Base-by-base conservation (phyloP, 2,888 invertebrate genomes). In the Chelonus formosanus region DNA sequence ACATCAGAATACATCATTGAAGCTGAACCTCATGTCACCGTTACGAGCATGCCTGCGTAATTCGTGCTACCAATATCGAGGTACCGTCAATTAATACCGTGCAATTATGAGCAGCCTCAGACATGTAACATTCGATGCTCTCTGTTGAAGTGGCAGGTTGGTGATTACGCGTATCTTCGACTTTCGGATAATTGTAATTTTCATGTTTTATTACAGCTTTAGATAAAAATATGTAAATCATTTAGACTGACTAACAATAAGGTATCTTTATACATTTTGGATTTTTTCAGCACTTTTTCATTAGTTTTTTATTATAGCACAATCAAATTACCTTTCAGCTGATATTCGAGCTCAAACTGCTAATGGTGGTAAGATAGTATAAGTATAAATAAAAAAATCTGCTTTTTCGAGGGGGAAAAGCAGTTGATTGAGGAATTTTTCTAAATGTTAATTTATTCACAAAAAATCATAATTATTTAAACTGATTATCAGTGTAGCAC, bases 391-490 rank as follows among this genome's bases (percentile, higher is more conserved):
- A 71, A 73, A 73, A 74, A 69, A 76, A 71, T 83, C 81, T 80
- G 82, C 81, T 81, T 82, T 82, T 80, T 81, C 83, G 84, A 84
- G 84, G 84, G 84, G 84, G 84, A 84, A 84, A 84, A 84, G 84
- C 84, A 82, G 82, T 80, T 81, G 75, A 65, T 68, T 68, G 70
- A 72, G 62, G 67, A 70, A 63, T 52, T 57, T 65, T 47, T 20
- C 20, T 20, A 20, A 20, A 20, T 20, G 20, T 20, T 20, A 20
- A 20, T 20, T 20, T 20, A 20, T 20, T 20, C 20, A 20, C 20
- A 20, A 20, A 20, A 1, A 20, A 20, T 20, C 20, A 20, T 20
- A 20, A 20, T 20, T 20, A 1, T 20, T 20, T 20, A 20, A 20
- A 20, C 20, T 20, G 20, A 20, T 20, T 20, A 20, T 20, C 20